These are phyloP conservation scores for Acipenser transmontanus DNA, from an alignment of 2,797 vertebrate species.

Conservation along the genomic window DNA sequence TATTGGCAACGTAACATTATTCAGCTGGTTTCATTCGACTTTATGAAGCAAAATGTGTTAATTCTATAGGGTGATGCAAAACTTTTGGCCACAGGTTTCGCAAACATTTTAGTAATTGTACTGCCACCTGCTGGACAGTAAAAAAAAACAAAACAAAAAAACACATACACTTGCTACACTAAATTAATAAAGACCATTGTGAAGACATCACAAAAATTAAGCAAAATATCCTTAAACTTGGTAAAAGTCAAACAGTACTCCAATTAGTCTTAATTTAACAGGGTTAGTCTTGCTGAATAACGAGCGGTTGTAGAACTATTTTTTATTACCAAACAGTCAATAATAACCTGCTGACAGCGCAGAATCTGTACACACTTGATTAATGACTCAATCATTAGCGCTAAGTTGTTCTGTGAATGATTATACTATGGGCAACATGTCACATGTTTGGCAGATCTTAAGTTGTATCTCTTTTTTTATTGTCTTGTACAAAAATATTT, in stretches of 20 bases:
- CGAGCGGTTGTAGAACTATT: constrained; percentile 31
- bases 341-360: constrained; percentile 40
- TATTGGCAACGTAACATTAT: too few species aligned
- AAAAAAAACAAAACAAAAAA: too few species aligned
- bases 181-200: background rate
- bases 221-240: constrained; percentile 8
- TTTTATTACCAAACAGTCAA: constrained; percentile 48
- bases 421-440: constrained; percentile 5
- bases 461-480: too few species aligned
- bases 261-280: constrained; percentile 28
- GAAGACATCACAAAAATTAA: too few species aligned
- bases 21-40: too few species aligned
- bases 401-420: constrained; percentile 27
- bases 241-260: constrained; percentile 15
- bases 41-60: too few species aligned
- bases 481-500: too few species aligned
- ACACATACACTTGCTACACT: background rate
- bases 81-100: too few species aligned
- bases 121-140: constrained; percentile 43
- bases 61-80: too few species aligned
- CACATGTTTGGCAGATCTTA: constrained; percentile 23
- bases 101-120: background rate
- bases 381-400: constrained; percentile 37
- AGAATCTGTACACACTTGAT: constrained; percentile 37
- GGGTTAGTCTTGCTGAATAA: constrained; percentile 16